Percentiles rank a stretch among this genome's conserved stretches.
phyloP scores from a whole-genome alignment of 2,888 invertebrate genomes.

The Hetaerina titia region DNA sequence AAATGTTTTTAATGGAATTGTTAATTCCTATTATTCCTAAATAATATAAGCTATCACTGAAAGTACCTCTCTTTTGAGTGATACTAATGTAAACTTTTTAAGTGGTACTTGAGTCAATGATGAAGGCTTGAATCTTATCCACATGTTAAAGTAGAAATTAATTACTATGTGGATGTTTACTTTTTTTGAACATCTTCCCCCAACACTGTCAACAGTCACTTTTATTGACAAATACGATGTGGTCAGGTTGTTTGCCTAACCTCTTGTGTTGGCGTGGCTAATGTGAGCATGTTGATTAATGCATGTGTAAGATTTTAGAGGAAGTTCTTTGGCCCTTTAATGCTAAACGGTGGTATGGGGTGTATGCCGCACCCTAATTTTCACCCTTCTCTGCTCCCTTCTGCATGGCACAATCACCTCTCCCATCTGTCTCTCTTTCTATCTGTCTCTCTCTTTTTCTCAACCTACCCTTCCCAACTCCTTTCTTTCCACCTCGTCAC shows the following conservation, averaged over 20 bases:
- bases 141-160: too few relatives aligned
- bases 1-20: too few relatives aligned
- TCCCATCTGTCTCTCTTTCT: conserved; percentile 55
- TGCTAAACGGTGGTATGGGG: neutral
- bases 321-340: neutral
- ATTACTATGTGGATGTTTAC: too few relatives aligned
- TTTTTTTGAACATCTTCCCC: too few relatives aligned
- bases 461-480: conserved; percentile 59
- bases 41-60: too few relatives aligned
- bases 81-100: too few relatives aligned
- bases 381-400: neutral
- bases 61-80: too few relatives aligned
- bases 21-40: too few relatives aligned
- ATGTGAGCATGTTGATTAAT: neutral
- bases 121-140: too few relatives aligned
- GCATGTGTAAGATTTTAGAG: neutral
- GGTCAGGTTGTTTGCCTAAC: neutral
- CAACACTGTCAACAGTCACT: too few relatives aligned
- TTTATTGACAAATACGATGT: too few relatives aligned
- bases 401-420: conserved; percentile 47
- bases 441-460: conserved; percentile 67
- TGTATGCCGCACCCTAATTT: neutral
- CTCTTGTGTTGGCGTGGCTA: neutral
- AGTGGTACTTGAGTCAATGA: too few relatives aligned
- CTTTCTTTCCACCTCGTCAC: conserved; percentile 69